phyloP scores from a whole-genome alignment of 2,113 vertebrate species.

The Morone saxatilis region DNA sequence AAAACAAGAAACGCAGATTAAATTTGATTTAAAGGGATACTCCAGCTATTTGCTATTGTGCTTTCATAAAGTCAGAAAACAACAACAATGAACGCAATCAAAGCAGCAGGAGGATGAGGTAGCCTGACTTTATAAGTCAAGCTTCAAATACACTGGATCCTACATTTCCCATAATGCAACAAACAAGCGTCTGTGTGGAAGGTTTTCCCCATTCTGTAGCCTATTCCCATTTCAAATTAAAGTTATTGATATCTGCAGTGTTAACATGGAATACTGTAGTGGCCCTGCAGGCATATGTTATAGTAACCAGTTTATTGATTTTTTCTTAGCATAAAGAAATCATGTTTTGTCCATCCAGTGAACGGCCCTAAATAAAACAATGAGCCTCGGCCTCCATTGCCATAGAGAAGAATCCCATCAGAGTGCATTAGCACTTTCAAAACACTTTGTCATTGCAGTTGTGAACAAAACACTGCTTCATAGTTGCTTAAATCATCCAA shows the following conservation, averaged over 20 bases:
- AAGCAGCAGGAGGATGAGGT: background rate
- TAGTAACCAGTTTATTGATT: too few species aligned
- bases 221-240: too few species aligned
- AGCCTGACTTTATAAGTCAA: background rate
- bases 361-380: background rate
- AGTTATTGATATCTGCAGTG: too few species aligned
- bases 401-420: background rate
- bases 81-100: background rate
- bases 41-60: fast-evolving
- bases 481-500: background rate
- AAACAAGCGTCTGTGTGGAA: background rate
- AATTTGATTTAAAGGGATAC: background rate
- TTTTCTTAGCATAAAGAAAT: too few species aligned
- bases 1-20: background rate
- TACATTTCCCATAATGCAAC: constrained; percentile 40
- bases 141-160: background rate
- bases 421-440: background rate
- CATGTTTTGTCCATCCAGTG: background rate
- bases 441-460: background rate
- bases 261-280: too few species aligned
- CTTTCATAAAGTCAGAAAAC: background rate
- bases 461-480: background rate
- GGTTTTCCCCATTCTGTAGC: too few species aligned
- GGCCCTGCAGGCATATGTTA: background rate
- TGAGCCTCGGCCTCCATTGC: background rate